Evolutionary conservation across 2,888 invertebrate species (phyloP).

Genomic region (Villa cingulata): DNA sequence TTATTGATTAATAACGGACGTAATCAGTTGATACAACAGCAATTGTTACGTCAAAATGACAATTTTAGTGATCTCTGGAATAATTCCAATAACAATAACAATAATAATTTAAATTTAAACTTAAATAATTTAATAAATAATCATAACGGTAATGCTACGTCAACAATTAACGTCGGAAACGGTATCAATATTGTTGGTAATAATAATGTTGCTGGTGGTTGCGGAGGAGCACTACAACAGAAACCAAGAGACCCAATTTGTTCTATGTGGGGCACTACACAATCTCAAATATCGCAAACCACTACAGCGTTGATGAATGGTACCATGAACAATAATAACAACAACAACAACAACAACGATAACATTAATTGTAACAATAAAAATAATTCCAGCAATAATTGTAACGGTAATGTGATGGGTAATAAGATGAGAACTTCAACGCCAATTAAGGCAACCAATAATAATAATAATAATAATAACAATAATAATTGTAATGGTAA

Average conservation of each 20-base stretch:
- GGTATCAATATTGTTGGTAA: too few species aligned
- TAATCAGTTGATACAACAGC: slow-evolving; percentile 15
- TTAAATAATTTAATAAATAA: background rate
- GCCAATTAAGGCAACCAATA: slow-evolving; percentile 4
- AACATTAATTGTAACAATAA: slow-evolving; percentile 17
- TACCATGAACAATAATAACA: background rate
- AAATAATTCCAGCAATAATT: slow-evolving; percentile 23
- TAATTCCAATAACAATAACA: slow-evolving; percentile 17
- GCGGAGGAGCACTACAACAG: slow-evolving; percentile 3
- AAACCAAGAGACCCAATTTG: slow-evolving; percentile 9
- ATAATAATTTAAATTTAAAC: background rate
- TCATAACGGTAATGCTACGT: background rate
- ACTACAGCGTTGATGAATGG: slow-evolving; percentile 11
- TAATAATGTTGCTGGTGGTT: slow-evolving; percentile 7
- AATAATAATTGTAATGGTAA: slow-evolving; percentile 1
- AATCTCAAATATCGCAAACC: slow-evolving; percentile 3
- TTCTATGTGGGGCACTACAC: slow-evolving; percentile 10
- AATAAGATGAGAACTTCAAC: slow-evolving; percentile 3
- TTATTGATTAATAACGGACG: slow-evolving; percentile 4
- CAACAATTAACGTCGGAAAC: background rate
- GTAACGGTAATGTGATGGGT: slow-evolving; percentile 10
- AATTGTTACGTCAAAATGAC: slow-evolving; percentile 17
- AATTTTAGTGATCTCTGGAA: slow-evolving; percentile 32
- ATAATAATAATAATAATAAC: slow-evolving; percentile 2
- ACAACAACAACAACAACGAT: slow-evolving; percentile 13